Percentiles rank a stretch among this genome's conserved stretches.
phyloP scores from a whole-genome alignment of 2,888 invertebrate species.

The Drosophila mettleri region DNA sequence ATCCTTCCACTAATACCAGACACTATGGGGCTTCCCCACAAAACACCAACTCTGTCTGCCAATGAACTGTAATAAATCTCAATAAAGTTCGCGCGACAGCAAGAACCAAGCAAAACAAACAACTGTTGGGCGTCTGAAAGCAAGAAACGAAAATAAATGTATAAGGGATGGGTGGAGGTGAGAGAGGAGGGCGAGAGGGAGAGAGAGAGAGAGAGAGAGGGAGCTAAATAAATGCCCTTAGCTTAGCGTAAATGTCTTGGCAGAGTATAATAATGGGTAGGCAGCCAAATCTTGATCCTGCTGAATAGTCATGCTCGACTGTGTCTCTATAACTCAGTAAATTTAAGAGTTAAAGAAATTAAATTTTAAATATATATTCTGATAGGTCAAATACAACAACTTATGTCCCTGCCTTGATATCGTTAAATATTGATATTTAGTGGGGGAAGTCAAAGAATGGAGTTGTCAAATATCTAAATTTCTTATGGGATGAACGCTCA shows the following conservation, averaged over 20 bases:
- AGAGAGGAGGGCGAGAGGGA: background rate
- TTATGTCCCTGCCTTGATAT: background rate
- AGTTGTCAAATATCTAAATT: background rate
- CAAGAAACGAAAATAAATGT: background rate
- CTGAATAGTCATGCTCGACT: background rate
- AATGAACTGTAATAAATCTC: conserved; percentile 75
- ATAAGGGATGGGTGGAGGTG: no score
- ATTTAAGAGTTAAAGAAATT: no score
- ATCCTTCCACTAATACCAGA: conserved; percentile 7
- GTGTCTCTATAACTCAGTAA: background rate
- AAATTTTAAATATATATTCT: background rate
- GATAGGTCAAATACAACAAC: fast-evolving
- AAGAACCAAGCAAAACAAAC: conserved; percentile 53
- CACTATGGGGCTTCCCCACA: conserved; percentile 10
- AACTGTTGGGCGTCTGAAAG: conserved; percentile 36
- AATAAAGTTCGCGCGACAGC: conserved; percentile 67
- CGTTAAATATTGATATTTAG: background rate
- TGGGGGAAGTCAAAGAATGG: no score
- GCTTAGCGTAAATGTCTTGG: background rate
- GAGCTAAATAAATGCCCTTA: background rate
- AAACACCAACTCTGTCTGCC: conserved; percentile 36
- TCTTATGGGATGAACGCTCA: background rate
- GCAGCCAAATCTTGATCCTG: background rate
- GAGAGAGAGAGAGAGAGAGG: background rate
- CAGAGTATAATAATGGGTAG: background rate